phyloP scores from a whole-genome alignment of 2,797 vertebrate species.

The Erpetoichthys calabaricus region DNA sequence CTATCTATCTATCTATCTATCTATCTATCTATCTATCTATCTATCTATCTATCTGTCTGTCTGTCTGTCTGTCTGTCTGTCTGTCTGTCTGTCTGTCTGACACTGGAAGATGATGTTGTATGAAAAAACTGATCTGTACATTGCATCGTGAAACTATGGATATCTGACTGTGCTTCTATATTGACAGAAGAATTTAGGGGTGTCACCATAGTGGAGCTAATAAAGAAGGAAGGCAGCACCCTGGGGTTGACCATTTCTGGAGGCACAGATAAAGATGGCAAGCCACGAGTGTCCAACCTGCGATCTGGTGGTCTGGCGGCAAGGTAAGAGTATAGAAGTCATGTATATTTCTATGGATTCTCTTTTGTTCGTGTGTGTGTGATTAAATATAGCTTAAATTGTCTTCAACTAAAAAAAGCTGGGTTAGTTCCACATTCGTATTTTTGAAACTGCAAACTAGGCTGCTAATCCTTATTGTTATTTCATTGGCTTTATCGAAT shows the following conservation, averaged over 20 bases:
- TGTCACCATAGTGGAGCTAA: conserved; percentile 83
- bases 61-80: too few species aligned
- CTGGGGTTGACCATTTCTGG: conserved; percentile 91
- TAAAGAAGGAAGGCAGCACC: conserved; percentile 89
- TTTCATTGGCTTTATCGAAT: too few species aligned
- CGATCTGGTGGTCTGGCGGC: conserved; percentile 85
- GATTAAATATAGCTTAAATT: neutral
- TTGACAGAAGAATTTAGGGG: conserved; percentile 82
- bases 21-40: too few species aligned
- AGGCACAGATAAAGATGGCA: conserved; percentile 91
- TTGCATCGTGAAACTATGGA: too few species aligned
- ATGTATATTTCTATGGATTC: neutral
- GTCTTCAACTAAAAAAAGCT: too few species aligned
- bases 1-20: too few species aligned
- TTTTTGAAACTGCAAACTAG: too few species aligned
- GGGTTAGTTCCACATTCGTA: neutral
- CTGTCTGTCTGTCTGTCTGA: too few species aligned
- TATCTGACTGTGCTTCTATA: conserved; percentile 24
- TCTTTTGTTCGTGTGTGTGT: neutral
- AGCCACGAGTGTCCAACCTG: conserved; percentile 85
- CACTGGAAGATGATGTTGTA: too few species aligned
- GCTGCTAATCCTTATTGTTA: too few species aligned
- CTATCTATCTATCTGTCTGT: too few species aligned
- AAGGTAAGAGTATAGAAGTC: conserved; percentile 51
- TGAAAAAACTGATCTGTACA: too few species aligned